Evolutionary conservation across 2,113 vertebrate species (phyloP), one percentile per base, ranked within the genome.

Genomic region (Agapornis roseicollis): DNA sequence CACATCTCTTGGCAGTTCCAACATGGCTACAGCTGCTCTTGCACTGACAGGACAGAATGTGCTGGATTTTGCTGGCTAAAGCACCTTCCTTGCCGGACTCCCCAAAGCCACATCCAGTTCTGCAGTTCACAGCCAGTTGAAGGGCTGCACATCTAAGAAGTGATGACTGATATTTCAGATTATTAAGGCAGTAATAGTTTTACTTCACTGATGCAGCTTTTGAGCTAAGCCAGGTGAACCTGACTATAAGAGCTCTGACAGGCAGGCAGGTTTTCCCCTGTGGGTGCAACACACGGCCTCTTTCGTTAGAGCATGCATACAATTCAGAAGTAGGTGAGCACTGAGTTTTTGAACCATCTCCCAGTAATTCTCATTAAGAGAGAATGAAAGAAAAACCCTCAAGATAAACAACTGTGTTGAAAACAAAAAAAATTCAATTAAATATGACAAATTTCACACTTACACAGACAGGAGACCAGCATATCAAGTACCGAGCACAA

Each of bases 401-500:
- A 64, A 80, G 66, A 71, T 37, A 89, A 88, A 84, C 91, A 90
- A 85, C 69, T 68, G 88, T 13, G 35, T 85, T 85, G 81, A 91
- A 95, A 42, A 88, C 85, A 87, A 79, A 72, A 96, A 90, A 72
- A 96, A 90, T 18, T 94, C 96, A 89, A 68, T 85, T 92, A 79
- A 96, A 72, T 91, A 95, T 33, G 71, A 93, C 93, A 91, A 92
- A 71, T 89, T 68, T 95, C 88, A 95, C 35, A 71, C 83, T 80
- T 94, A 89, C 88, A 96, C 85, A 96, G 88, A 97, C 69, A 95
- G 73, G 78, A 98, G 65, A 97, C 79, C 35, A 90, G 85, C 82
- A 84, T 91, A 91, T 77, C 89, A 97, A 96, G 95, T 94, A 95
- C 60, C 17, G 35, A 96, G 78, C 92, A 94, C 97, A 97, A 97